Percentiles rank a stretch among this genome's conserved stretches.
Evolutionary conservation across 2,113 vertebrate species (phyloP).

Genomic region (Mustela nigripes): DNA sequence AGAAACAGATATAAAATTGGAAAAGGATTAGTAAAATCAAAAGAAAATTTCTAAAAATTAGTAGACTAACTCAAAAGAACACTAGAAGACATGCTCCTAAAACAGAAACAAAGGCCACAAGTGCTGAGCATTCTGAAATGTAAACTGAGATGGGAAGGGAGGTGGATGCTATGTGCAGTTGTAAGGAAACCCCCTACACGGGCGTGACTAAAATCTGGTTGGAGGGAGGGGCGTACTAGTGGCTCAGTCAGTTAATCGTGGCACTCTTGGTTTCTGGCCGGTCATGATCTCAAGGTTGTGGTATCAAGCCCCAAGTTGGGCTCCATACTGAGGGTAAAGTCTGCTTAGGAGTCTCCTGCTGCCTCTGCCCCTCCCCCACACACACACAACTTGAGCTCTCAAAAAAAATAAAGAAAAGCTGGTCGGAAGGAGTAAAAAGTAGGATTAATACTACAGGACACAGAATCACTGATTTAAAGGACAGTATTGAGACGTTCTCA

Average conservation of each 20-base stretch:
- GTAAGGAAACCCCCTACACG: neutral
- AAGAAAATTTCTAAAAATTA: conserved; percentile 39
- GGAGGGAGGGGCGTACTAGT: neutral
- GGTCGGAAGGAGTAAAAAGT: neutral
- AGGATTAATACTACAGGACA: neutral
- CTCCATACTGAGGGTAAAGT: neutral
- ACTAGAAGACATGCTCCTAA: neutral
- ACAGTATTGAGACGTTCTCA: neutral
- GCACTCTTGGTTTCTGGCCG: neutral
- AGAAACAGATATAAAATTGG: neutral
- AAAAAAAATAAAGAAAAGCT: neutral
- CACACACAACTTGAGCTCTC: neutral
- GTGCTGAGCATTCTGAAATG: neutral
- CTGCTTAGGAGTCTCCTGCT: neutral
- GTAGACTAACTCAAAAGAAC: neutral
- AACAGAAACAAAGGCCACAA: neutral
- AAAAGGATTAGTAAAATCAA: conserved; percentile 51
- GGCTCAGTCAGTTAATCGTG: neutral
- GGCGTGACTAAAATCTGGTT: neutral
- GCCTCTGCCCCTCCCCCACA: neutral
- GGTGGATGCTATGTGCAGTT: neutral
- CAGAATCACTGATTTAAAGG: neutral
- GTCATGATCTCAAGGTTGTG: neutral
- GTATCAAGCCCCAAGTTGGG: neutral
- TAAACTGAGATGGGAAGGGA: neutral